These are phyloP conservation scores for Pelusios castaneus DNA, from an alignment of 2,113 vertebrate species.

Conservation along the genomic window DNA sequence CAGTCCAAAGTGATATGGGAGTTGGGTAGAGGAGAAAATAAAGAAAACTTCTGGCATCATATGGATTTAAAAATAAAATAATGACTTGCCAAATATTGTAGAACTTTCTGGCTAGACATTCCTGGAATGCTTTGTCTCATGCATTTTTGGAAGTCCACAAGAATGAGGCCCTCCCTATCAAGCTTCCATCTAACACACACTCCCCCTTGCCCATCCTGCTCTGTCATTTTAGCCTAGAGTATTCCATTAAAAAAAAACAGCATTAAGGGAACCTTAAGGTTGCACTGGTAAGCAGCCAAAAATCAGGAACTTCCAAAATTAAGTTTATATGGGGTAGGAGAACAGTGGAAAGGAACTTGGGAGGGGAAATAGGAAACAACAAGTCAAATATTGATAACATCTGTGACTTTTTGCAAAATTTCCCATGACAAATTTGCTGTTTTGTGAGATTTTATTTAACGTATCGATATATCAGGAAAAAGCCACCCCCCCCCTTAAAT, in stretches of 20 bases:
- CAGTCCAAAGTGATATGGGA: neutral
- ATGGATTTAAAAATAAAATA: neutral
- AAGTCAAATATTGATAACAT: neutral
- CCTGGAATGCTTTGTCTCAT: neutral
- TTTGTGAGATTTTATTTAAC: neutral
- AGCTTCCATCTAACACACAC: neutral
- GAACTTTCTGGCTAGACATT: neutral
- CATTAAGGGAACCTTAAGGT: neutral
- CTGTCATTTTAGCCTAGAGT: neutral
- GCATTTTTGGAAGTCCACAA: neutral
- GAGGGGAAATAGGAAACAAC: neutral
- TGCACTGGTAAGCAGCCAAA: neutral
- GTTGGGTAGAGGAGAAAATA: neutral
- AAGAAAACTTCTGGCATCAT: neutral
- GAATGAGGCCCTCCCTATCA: neutral
- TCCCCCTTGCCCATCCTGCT: too few species aligned
- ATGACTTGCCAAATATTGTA: neutral
- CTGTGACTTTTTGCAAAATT: neutral
- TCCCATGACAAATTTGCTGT: neutral
- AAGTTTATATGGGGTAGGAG: neutral
- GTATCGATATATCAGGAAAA: neutral
- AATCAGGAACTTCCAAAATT: neutral
- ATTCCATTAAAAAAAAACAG: neutral
- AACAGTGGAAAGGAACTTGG: neutral
- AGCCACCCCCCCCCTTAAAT: neutral